These are phyloP conservation scores for Odontophorus gujanensis DNA, from an alignment of 2,113 vertebrate genomes.

Conservation along the genomic window DNA sequence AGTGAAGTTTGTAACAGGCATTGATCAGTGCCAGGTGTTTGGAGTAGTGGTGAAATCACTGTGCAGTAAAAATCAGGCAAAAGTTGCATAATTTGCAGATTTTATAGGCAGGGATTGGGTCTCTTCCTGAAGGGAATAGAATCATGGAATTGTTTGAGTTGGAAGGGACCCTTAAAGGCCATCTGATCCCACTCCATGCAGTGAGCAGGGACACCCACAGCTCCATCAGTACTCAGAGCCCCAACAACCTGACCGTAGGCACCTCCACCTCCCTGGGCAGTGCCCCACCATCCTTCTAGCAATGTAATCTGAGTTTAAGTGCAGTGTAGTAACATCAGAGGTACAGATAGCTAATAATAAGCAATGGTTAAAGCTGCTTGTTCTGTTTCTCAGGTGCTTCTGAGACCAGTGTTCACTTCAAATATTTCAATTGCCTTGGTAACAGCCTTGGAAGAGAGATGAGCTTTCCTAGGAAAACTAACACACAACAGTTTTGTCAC, in stretches of 20 bases:
- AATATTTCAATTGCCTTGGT: background rate
- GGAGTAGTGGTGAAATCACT: background rate
- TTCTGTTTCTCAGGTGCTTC: background rate
- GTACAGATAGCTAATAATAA: background rate
- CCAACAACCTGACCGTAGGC: no score
- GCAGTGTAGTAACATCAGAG: background rate
- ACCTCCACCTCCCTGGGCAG: no score
- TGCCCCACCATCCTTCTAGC: no score
- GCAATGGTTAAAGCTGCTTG: background rate
- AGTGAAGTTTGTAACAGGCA: background rate
- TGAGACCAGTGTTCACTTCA: background rate
- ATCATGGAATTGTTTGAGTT: no score
- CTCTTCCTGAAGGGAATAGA: background rate
- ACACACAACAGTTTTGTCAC: background rate
- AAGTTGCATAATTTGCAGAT: background rate
- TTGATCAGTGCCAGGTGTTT: background rate
- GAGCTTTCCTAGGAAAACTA: background rate
- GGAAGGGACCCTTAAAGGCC: no score
- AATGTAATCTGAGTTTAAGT: background rate
- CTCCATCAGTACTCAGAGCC: no score
- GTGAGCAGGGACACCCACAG: no score
- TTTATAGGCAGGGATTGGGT: background rate
- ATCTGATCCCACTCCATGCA: no score
- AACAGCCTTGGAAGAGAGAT: background rate
- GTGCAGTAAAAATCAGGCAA: background rate